Base-by-base conservation (phyloP, 2,797 vertebrate genomes). In the Pseudopleuronectes americanus region DNA sequence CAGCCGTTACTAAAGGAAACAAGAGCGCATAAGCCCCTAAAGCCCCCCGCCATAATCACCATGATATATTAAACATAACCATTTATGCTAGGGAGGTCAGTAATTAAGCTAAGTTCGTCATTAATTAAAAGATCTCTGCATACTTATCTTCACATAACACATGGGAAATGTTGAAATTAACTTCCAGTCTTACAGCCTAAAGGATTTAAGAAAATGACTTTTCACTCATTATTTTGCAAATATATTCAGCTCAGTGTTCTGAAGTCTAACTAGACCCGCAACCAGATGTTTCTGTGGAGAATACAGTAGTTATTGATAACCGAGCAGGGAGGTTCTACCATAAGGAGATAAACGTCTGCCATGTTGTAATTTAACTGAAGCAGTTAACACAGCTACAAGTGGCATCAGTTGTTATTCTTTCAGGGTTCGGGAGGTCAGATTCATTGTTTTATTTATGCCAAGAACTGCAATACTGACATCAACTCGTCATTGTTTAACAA, bases 81-180 rank as follows among this genome's bases (percentile, higher is more conserved):
- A 51, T 52, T 81, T 71, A 54, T 64, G 47, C 64, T 21, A n/a
- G n/a, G 33, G 70, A 67, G 71, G 60, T 76, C 54, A 76, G 67
- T 56, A 68, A 81, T 80, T 75, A 83, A 51, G 57, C 54, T 45
- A 66, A 68, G 36, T 76, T 69, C 71, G 60, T 59, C 36, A 64
- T 72, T 71, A 78, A 83, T 76, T 72, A 76, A 62, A 45, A 71
- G 23, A 77, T 77, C 38, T 56, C 52, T 60, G 49, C 52, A 67
- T 73, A 77, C 57, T 75, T 77, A 82, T 82, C 76, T 64, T 62
- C n/a, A 71, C 57, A 63, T 26, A 68, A 26, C 73, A 74, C 64
- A 72, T 70, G 60, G 68, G 58, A 26, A 77, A 76, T 69, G 71
- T 71, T 71, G n/a, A 83, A 87, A 79, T 77, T 19, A 58, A 75